phyloP scores from a whole-genome alignment of 2,888 invertebrate species.

The Cantharis flavilabris region DNA sequence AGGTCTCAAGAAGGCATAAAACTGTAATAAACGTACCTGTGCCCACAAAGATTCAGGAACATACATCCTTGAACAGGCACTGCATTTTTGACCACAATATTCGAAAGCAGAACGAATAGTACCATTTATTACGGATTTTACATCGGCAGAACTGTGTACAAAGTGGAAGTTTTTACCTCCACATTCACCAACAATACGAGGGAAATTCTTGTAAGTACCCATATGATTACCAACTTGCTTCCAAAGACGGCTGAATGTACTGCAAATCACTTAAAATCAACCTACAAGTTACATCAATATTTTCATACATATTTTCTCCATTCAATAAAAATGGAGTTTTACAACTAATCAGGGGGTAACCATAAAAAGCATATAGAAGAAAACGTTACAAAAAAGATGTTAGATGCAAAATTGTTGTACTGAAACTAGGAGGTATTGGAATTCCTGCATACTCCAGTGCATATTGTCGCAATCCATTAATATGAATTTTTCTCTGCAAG shows the following conservation, averaged over 20 bases:
- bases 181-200: slow-evolving; percentile 93
- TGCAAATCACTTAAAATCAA: slow-evolving; percentile 47
- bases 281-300: neutral
- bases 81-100: slow-evolving; percentile 97
- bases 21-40: slow-evolving; percentile 53
- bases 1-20: neutral
- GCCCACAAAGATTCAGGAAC: slow-evolving; percentile 89
- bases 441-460: too few relatives aligned
- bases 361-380: too few relatives aligned
- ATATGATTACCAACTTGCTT: slow-evolving; percentile 89
- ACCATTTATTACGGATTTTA: slow-evolving; percentile 76
- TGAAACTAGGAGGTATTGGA: too few relatives aligned
- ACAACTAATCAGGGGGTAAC: neutral
- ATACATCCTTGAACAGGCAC: slow-evolving; percentile 97
- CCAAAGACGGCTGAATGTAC: slow-evolving; percentile 93
- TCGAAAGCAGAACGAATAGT: slow-evolving; percentile 94
- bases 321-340: neutral
- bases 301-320: neutral
- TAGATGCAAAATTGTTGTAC: neutral
- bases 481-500: too few relatives aligned
- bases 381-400: neutral
- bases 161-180: slow-evolving; percentile 99
- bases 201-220: slow-evolving; percentile 83
- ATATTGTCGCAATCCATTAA: too few relatives aligned
- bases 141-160: slow-evolving; percentile 89